Conservation (phyloP, 2,888 invertebrate genomes). For the Eucera pruinosa region DNA sequence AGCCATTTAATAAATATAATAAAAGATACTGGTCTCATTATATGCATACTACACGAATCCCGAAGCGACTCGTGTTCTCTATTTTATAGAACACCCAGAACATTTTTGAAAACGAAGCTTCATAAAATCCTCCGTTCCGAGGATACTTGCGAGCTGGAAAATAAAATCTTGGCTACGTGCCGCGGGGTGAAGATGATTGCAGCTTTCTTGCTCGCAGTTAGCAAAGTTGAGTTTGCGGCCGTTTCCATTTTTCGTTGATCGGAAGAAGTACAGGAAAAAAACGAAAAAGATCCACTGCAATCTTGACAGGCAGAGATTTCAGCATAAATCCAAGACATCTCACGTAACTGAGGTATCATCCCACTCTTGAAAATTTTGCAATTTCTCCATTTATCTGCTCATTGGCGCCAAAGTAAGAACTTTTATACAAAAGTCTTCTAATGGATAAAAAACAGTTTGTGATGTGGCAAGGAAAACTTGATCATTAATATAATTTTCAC, state of each 20-base stretch:
- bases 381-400: background rate
- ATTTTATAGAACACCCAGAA: background rate
- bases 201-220: slow-evolving; percentile 8
- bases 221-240: slow-evolving; percentile 10
- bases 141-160: slow-evolving; percentile 5
- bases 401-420: no score
- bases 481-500: slow-evolving; percentile 55
- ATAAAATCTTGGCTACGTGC: slow-evolving; percentile 30
- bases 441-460: background rate
- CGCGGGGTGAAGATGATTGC: slow-evolving; percentile 2
- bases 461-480: slow-evolving; percentile 21
- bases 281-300: background rate
- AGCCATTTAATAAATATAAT: no score
- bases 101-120: background rate
- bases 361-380: background rate
- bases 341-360: background rate
- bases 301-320: background rate
- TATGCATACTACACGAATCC: no score
- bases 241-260: background rate
- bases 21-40: no score
- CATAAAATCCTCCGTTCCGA: background rate
- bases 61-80: no score
- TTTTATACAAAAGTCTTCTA: no score
- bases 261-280: no score
- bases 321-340: background rate